phyloP scores from a whole-genome alignment of 2,888 invertebrate genomes.

The Pandemis corylana region DNA sequence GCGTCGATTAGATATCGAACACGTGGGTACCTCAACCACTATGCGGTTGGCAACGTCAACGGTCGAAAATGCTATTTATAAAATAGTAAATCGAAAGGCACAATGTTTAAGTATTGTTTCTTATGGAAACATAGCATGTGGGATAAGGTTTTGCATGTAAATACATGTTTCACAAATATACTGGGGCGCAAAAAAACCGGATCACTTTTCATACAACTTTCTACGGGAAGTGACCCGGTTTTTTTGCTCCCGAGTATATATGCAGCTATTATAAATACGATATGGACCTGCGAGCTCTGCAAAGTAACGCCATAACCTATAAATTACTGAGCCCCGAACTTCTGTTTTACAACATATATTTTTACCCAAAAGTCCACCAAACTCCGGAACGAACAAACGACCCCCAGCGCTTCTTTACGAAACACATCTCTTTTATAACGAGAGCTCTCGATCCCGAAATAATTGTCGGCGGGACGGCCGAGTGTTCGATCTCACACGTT shows the following conservation, averaged over 20 bases:
- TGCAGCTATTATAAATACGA: neutral
- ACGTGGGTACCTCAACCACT: too few relatives aligned
- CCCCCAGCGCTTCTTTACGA: constrained; percentile 9
- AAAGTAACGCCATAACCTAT: neutral
- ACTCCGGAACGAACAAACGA: constrained; percentile 4
- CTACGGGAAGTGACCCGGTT: neutral
- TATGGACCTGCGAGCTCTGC: neutral
- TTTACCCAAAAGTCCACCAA: neutral
- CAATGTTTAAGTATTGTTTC: too few relatives aligned
- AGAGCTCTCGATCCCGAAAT: constrained; percentile 19
- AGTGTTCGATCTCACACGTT: constrained; percentile 11
- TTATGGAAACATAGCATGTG: too few relatives aligned
- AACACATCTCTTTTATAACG: constrained; percentile 23
- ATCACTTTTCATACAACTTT: too few relatives aligned
- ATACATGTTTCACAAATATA: too few relatives aligned
- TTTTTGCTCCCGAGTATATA: neutral
- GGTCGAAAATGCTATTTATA: too few relatives aligned
- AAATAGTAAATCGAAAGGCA: too few relatives aligned
- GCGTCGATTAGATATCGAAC: too few relatives aligned
- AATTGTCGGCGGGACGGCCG: constrained; percentile 20
- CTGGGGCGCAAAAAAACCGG: too few relatives aligned
- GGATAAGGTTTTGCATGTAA: too few relatives aligned
- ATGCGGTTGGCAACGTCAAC: too few relatives aligned
- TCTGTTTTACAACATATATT: constrained; percentile 1
- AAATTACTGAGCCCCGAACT: neutral